Evolutionary conservation across 2,888 invertebrate genomes (phyloP), one percentile per base, ranked within the genome.

Genomic region (Lordiphosa fenestrarum): DNA sequence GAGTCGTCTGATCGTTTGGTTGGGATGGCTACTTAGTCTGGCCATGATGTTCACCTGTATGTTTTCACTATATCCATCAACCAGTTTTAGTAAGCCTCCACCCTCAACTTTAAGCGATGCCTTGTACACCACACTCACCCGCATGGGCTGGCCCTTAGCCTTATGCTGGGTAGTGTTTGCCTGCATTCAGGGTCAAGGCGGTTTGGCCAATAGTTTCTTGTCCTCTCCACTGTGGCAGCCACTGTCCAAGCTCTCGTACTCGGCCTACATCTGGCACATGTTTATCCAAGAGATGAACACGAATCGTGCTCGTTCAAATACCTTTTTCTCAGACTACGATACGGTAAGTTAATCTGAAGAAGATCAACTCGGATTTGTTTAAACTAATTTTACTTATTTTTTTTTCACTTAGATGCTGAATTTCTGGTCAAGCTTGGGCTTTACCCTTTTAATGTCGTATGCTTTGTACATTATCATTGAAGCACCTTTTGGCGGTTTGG

Each of bases 141-240:
- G 88, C 33, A 68, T 86, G 3, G 81, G 74, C 9, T 88, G 88
- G 88, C 73, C 87, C 0, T 38, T 86, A 15, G 74, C 73, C 4
- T 37, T 87, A 3, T 75, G 83, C 4, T 87, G 87, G 86, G 59
- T 86, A 12, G 81, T 87, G 0, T 86, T 82, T 37, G 84, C 84
- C 13, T 88, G 87, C 35, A 59, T 74, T 38, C 60, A 78, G 6
- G 87, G 87, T 3, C 80, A 85, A 44, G 87, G 85, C 0, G 86
- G 88, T 1, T 50, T 74, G 47, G 73, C 80, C 12, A 77, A 87
- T 53, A 71, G 69, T 9, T 73, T 88, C 30, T 73, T 88, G 3
- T 84, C 85, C 0, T 72, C 76, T 23, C 61, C 76, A 0, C 46
- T 85, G 7, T 88, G 88, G 86, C 84, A 86, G 19, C 87, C 87